Base-by-base conservation (phyloP, 2,113 vertebrate genomes). In the Gallinago undulata region DNA sequence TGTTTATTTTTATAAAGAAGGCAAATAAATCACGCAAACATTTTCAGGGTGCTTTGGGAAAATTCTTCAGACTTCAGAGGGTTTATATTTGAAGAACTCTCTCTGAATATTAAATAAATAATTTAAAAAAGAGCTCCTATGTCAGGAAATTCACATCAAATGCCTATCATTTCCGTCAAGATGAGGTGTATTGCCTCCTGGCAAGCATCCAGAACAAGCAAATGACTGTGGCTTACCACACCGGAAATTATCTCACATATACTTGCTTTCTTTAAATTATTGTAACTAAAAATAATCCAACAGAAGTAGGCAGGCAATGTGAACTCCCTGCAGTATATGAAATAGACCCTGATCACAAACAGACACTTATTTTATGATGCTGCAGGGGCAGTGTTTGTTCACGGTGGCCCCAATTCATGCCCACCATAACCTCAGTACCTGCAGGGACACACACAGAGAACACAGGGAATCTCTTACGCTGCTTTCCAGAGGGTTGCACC, bases 391-490 rank as follows among this genome's bases (percentile, higher is more conserved):
- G 35, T 3, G 13, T 10, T 39, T 39, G 57, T 0, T 22, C 55
- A 24, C 3, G 0, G 15, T 3, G 15, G 27, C 24, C 24, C 37
- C 3, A 13, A 5, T 13, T 69, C 30, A 3, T 18, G 28, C n/a
- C 50, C 6, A 5, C 48, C 9, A 0, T 22, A 23, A 53, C 23
- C 7, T 11, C 77, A 64, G 53, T 1, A n/a, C 55, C 33, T 33
- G 22, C 47, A 41, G 63, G 60, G 35, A 43, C 6, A 31, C 47
- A 14, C 23, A 4, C 0, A 1, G 48, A 22, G 30, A 1, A 3
- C 0, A 14, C 12, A 2, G 0, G 5, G 33, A 28, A 43, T 3
- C 70, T n/a, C 2, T 0, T 3, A 13, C 6, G 0, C 1, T 27
- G 7, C 24, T 66, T 72, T 39, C 59, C 85, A 18, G 19, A 28